Evolutionary conservation across 2,888 invertebrate species (phyloP).

Genomic region (Drosophila melanocephala): DNA sequence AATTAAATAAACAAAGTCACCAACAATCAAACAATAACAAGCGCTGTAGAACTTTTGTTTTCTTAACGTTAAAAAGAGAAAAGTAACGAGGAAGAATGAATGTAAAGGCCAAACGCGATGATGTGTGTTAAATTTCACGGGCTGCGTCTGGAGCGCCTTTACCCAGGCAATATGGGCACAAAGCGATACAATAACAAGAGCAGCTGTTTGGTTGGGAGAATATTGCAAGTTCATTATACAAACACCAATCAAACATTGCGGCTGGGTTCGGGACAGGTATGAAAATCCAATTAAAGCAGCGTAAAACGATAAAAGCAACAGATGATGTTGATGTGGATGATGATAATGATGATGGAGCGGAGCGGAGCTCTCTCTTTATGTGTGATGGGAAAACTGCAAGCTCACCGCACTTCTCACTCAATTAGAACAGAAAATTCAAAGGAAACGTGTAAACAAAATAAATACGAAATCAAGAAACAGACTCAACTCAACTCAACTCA

Average conservation of each 20-base stretch:
- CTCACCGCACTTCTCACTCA: constrained; percentile 77
- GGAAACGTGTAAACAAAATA: constrained; percentile 78
- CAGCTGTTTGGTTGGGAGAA: constrained; percentile 64
- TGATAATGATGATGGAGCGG: constrained; percentile 40
- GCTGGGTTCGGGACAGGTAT: constrained; percentile 59
- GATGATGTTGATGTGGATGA: constrained; percentile 57
- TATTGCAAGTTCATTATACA: constrained; percentile 82
- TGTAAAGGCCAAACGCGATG: constrained; percentile 51
- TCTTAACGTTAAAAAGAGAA: constrained; percentile 33
- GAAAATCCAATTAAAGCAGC: constrained; percentile 81
- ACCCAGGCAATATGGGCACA: neutral
- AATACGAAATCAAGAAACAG: constrained; percentile 65
- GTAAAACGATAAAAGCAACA: constrained; percentile 51
- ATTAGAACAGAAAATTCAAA: constrained; percentile 82
- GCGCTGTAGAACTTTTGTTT: constrained; percentile 59
- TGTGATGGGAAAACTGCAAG: constrained; percentile 72
- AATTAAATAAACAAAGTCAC: constrained; percentile 76
- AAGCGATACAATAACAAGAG: constrained; percentile 49
- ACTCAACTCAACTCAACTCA: constrained; percentile 25
- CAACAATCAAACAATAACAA: constrained; percentile 48
- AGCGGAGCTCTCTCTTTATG: constrained; percentile 34
- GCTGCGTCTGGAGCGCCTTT: constrained; percentile 51
- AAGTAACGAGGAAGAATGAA: constrained; percentile 8
- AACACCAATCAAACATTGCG: constrained; percentile 76
- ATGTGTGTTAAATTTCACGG: constrained; percentile 80